Conservation (phyloP, 2,797 vertebrate species). For the Loriculus beryllinus region DNA sequence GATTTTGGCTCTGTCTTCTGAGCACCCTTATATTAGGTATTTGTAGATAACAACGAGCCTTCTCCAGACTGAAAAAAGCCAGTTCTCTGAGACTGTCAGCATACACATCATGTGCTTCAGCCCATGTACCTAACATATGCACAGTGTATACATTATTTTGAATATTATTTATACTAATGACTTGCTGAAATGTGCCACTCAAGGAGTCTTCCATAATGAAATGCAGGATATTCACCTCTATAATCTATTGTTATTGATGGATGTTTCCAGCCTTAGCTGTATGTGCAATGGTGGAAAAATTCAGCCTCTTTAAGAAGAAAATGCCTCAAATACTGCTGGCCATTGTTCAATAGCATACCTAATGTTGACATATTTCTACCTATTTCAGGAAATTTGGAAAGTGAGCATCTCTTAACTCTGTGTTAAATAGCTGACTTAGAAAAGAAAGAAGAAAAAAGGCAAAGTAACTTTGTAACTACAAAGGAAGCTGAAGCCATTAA, state of each 20-base stretch:
- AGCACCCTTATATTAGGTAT: background rate
- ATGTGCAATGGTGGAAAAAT: background rate
- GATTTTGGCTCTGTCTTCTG: background rate
- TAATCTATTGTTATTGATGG: background rate
- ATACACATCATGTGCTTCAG: background rate
- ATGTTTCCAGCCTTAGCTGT: background rate
- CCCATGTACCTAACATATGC: background rate
- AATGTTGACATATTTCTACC: background rate
- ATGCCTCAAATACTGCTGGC: background rate
- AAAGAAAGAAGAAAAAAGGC: background rate
- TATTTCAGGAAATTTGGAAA: background rate
- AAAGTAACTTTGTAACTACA: background rate
- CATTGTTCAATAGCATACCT: background rate
- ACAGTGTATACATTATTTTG: background rate
- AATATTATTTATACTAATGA: background rate
- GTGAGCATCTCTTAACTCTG: background rate
- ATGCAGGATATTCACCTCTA: background rate
- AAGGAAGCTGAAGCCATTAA: background rate
- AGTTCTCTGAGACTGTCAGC: background rate
- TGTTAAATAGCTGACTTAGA: background rate
- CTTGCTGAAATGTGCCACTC: background rate
- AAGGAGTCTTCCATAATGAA: background rate
- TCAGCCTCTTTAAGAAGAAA: background rate
- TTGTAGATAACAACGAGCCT: background rate
- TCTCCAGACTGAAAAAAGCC: background rate